Percentiles rank a stretch among this genome's conserved stretches.
Evolutionary conservation across 2,113 vertebrate genomes (phyloP).

Genomic region (Nothocercus nigrocapillus): DNA sequence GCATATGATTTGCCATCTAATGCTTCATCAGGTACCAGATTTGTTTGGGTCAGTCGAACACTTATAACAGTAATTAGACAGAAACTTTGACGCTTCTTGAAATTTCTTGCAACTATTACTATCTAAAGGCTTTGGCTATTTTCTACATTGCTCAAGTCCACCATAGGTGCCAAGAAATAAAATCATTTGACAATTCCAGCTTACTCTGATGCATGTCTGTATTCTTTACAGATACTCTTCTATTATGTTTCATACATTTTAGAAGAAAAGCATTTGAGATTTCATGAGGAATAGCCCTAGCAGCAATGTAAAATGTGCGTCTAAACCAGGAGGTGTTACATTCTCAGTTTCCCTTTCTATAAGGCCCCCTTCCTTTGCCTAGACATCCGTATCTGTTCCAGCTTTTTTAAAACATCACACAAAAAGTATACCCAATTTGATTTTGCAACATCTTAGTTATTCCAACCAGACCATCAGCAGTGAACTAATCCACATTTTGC

Average conservation of each 20-base stretch:
- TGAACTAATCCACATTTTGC: not conserved
- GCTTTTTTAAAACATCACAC: not conserved
- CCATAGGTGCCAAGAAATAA: not conserved
- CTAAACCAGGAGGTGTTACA: slow-evolving; percentile 19
- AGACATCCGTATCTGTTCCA: not conserved
- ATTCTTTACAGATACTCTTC: not conserved
- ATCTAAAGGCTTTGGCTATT: not conserved
- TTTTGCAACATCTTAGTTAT: slow-evolving; percentile 3
- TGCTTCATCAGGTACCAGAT: not conserved
- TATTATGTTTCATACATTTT: not conserved
- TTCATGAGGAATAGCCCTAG: slow-evolving; percentile 11
- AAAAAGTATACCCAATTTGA: not conserved
- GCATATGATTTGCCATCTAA: not conserved
- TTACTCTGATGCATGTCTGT: not conserved
- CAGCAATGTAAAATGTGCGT: not conserved
- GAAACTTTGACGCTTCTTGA: not conserved
- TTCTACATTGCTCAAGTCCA: not conserved
- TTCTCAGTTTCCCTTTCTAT: not conserved
- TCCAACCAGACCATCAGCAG: not conserved
- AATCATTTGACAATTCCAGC: not conserved
- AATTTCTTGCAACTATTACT: not conserved
- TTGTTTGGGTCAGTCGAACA: not conserved
- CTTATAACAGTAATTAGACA: not conserved
- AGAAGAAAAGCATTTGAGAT: not conserved
- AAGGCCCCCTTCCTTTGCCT: not conserved